Base-by-base conservation (phyloP, 2,888 invertebrate genomes). In the Himalopsyche japonica region DNA sequence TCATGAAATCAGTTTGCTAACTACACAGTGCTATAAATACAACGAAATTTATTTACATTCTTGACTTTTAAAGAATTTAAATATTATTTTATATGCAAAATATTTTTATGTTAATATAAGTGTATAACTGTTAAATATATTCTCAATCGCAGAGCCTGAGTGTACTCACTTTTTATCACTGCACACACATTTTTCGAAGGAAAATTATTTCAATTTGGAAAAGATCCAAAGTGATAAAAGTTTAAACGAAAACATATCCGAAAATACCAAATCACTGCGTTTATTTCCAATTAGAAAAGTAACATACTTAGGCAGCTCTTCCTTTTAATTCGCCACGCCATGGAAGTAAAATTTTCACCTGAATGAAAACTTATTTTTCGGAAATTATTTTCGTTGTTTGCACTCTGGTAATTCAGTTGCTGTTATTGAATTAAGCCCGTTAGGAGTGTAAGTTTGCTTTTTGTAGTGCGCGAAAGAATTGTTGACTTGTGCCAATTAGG, bases 371-470 rank as follows among this genome's bases (percentile, higher is more conserved):
- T 70, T 70, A 70, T 70, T 70, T 70, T 70, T 70, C 70, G 15
- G 27, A 27, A 30, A 27, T 70, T 70, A 70, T 70, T 70, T 70
- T 70, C 70, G 70, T 70, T 70, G 30, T 70, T 70, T 70, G 70
- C 70, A 70, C 70, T 70, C 70, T 70, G 70, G 12, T 30, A 70
- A 70, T 30, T 70, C 77, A 80, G 76, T 82, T 89, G 90, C 88
- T 88, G 90, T 91, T 92, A 92, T 92, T 92, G 91, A 92, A 92
- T 92, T 92, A 91, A 92, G 91, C 89, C 91, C 91, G 91, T 91
- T 92, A 92, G 92, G 91, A 91, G 91, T 91, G 91, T 92, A 91
- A 92, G 91, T 30, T 27, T 12, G 1, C 70, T 70, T 70, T 15
- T 15, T 2, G 12, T 27, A 15, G 70, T 30, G 15, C 12, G 70